Conservation (phyloP, 2,888 invertebrate genomes). For the Cenopis cana region DNA sequence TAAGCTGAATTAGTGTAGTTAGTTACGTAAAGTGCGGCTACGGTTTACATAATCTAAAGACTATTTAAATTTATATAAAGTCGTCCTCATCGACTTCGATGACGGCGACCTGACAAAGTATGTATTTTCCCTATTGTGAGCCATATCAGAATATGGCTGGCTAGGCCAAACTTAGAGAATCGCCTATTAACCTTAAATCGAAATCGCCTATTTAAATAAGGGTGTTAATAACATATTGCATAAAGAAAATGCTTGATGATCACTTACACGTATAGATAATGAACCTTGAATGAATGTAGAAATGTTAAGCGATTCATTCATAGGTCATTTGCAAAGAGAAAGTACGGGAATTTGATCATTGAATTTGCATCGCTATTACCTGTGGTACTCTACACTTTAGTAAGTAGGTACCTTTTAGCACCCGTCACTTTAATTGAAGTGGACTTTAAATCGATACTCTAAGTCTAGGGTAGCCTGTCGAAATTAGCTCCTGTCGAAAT, state of each 20-base stretch:
- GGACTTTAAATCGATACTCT: neutral
- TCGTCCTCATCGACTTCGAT: too few relatives aligned
- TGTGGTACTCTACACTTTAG: neutral
- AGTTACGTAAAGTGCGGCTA: neutral
- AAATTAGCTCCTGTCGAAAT: too few relatives aligned
- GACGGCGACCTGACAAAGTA: too few relatives aligned
- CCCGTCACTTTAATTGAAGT: slow-evolving; percentile 6
- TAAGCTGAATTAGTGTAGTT: neutral
- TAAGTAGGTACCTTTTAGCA: slow-evolving; percentile 6
- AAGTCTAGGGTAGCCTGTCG: neutral
- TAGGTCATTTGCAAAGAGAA: slow-evolving; percentile 41
- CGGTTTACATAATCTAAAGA: too few relatives aligned
- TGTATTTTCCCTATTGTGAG: too few relatives aligned
- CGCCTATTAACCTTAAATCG: too few relatives aligned
- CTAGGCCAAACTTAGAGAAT: too few relatives aligned
- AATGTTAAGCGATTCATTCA: slow-evolving; percentile 37
- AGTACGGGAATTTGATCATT: slow-evolving; percentile 36
- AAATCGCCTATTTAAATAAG: slow-evolving; percentile 17
- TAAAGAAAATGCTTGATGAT: slow-evolving; percentile 21
- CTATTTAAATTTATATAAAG: too few relatives aligned
- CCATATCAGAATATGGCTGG: too few relatives aligned
- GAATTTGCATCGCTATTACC: slow-evolving; percentile 24
- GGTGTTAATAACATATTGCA: neutral
- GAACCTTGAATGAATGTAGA: slow-evolving; percentile 19
- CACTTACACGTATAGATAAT: slow-evolving; percentile 13